Conservation (phyloP, 2,113 vertebrate genomes). For the Sprattus sprattus region DNA sequence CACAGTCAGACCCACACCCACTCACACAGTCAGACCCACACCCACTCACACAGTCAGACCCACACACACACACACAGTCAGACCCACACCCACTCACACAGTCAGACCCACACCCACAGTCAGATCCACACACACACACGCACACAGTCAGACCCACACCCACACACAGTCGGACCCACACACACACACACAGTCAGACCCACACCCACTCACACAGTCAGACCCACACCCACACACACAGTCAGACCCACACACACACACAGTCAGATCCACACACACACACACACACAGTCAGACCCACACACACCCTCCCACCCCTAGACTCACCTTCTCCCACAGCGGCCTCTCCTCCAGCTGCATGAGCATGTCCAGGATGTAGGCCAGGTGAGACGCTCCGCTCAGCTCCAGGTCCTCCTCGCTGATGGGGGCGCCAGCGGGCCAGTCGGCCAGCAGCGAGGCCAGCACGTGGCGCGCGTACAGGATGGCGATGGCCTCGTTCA, state of each 20-base stretch:
- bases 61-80: no score
- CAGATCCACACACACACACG: no score
- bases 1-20: background rate
- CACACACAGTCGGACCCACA: constrained; percentile 62
- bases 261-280: background rate
- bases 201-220: background rate
- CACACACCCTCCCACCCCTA: background rate
- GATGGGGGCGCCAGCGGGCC: constrained; percentile 80
- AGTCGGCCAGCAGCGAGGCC: constrained; percentile 85
- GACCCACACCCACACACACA: background rate
- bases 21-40: no score
- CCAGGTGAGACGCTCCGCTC: constrained; percentile 92
- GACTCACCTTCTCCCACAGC: constrained; percentile 89
- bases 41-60: no score
- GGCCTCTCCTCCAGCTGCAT: constrained; percentile 96
- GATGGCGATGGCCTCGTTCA: constrained; percentile 91
- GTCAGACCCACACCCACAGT: no score
- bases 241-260: constrained; percentile 59
- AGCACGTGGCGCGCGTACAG: constrained; percentile 93
- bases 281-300: background rate
- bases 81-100: no score
- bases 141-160: background rate
- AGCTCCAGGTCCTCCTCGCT: constrained; percentile 90
- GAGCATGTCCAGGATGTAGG: constrained; percentile 96
- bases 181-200: background rate